Conservation (phyloP, 2,797 vertebrate species). For the Aeoliscus strigatus region DNA sequence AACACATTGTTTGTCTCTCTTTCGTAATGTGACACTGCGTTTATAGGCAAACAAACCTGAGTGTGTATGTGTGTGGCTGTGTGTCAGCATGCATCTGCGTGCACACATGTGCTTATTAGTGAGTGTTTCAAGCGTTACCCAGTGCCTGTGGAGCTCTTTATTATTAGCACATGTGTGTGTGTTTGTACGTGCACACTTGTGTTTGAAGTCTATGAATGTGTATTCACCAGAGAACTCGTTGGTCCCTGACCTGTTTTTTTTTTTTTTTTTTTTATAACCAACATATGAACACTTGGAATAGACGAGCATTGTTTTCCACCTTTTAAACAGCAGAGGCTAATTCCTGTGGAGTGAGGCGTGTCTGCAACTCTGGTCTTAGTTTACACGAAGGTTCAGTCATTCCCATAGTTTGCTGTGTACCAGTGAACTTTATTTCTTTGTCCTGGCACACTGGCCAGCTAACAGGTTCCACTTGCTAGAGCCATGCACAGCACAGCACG, state of each 20-base stretch:
- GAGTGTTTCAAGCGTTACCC: conserved; percentile 60
- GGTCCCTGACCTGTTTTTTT: conserved; percentile 60
- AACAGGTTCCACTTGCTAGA: conserved; percentile 72
- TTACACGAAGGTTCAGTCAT: conserved; percentile 40
- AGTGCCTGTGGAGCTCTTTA: conserved; percentile 66
- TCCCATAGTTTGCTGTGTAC: conserved; percentile 31
- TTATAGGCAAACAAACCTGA: conserved; percentile 48
- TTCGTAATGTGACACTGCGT: conserved; percentile 36
- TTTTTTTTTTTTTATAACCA: conserved; percentile 46
- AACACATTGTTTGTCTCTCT: conserved; percentile 35
- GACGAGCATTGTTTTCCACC: conserved; percentile 47
- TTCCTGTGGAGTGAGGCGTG: conserved; percentile 51
- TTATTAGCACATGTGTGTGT: conserved; percentile 70
- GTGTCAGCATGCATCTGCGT: conserved; percentile 32
- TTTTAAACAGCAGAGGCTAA: conserved; percentile 37
- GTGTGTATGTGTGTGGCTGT: conserved; percentile 34
- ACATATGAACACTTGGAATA: conserved; percentile 51
- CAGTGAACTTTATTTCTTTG: conserved; percentile 41
- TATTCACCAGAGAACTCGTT: conserved; percentile 54
- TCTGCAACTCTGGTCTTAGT: conserved; percentile 38
- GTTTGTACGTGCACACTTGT: conserved; percentile 46
- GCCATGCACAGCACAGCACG: conserved; percentile 19
- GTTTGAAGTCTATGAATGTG: conserved; percentile 62
- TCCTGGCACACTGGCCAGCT: conserved; percentile 50
- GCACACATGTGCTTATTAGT: conserved; percentile 67